Evolutionary conservation across 2,113 vertebrate genomes (phyloP).

Genomic region (Stegostoma tigrinum): DNA sequence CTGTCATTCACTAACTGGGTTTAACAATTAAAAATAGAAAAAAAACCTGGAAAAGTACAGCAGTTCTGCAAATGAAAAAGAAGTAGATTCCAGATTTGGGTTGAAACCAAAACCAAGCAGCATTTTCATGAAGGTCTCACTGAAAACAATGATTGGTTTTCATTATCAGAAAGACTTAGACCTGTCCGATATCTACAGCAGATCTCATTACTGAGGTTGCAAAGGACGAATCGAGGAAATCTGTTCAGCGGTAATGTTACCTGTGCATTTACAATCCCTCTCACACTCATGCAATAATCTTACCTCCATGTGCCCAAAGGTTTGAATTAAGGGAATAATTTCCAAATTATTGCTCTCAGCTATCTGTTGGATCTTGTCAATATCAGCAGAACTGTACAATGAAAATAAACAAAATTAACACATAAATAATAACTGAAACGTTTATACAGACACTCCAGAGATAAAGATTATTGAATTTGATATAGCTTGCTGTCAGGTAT

Average conservation of each 20-base stretch:
- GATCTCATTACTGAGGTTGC: background rate
- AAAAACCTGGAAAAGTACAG: background rate
- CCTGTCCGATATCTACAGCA: background rate
- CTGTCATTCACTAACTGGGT: background rate
- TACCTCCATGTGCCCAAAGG: slow-evolving; percentile 70
- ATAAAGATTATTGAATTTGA: background rate
- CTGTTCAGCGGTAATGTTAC: background rate
- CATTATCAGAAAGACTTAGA: background rate
- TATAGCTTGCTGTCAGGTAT: background rate
- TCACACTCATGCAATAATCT: background rate
- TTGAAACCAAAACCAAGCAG: background rate
- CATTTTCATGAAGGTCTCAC: background rate
- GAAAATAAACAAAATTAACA: slow-evolving; percentile 38
- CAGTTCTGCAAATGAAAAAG: background rate
- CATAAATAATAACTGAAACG: background rate
- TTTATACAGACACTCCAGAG: background rate
- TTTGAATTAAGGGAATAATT: slow-evolving; percentile 66
- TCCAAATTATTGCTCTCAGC: slow-evolving; percentile 56
- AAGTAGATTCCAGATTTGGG: background rate
- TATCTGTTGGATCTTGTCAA: slow-evolving; percentile 54
- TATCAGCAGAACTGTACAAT: slow-evolving; percentile 54
- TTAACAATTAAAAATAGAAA: background rate
- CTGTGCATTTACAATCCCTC: background rate
- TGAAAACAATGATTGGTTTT: background rate
- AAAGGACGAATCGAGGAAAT: background rate